Percentiles rank a stretch among this genome's conserved stretches.
phyloP scores from a whole-genome alignment of 2,888 invertebrate species.

The Carterocephalus palaemon region DNA sequence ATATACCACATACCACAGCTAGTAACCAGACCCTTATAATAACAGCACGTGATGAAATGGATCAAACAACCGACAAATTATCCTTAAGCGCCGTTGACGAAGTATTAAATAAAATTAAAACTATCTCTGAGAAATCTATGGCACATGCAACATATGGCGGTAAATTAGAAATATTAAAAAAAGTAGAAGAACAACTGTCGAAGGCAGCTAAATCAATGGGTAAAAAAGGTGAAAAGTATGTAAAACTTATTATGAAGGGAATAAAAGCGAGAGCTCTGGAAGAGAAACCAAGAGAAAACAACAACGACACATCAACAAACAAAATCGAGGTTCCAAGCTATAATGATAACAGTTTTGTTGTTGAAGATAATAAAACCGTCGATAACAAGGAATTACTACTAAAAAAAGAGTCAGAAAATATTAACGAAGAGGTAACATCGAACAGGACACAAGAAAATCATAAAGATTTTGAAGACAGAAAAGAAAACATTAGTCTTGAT shows the following conservation, averaged over 20 bases:
- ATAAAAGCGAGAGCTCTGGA: slow-evolving; percentile 38
- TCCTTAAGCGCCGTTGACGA: slow-evolving; percentile 7
- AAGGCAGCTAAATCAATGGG: slow-evolving; percentile 38
- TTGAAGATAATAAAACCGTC: slow-evolving; percentile 3
- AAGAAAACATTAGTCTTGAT: background rate
- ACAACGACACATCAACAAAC: background rate
- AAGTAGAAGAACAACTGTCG: slow-evolving; percentile 25
- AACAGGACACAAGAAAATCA: background rate
- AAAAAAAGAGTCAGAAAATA: too few relatives aligned
- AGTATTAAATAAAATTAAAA: slow-evolving; percentile 23
- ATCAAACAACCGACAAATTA: slow-evolving; percentile 1
- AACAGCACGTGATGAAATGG: slow-evolving; percentile 3
- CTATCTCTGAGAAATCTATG: slow-evolving; percentile 19
- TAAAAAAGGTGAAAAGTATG: slow-evolving; percentile 42
- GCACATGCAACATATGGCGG: slow-evolving; percentile 16
- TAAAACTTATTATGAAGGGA: slow-evolving; percentile 52
- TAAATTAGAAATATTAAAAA: slow-evolving; percentile 26
- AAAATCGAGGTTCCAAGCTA: background rate
- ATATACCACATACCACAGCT: too few relatives aligned
- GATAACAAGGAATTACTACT: background rate
- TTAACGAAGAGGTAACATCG: too few relatives aligned
- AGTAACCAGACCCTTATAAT: background rate
- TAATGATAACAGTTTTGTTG: background rate
- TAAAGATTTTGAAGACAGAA: background rate
- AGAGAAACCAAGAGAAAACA: slow-evolving; percentile 5